These are phyloP conservation scores for Margaritifera margaritifera DNA, from an alignment of 2,888 invertebrate species.

Conservation along the genomic window DNA sequence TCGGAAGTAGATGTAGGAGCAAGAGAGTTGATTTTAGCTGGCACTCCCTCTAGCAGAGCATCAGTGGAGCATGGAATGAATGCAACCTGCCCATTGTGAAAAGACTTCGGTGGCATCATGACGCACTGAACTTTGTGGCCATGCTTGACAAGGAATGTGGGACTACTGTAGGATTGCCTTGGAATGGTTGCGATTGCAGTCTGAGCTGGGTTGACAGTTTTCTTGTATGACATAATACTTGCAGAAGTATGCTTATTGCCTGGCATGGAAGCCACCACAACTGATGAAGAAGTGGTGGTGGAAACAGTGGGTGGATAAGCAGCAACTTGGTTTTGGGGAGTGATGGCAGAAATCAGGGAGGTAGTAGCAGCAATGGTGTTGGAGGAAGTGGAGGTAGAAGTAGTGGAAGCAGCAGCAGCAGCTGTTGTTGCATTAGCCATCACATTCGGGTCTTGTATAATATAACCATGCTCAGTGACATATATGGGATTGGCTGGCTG, in stretches of 20 bases:
- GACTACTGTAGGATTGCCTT: conserved; percentile 57
- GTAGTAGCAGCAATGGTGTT: conserved; percentile 4
- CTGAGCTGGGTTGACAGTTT: conserved; percentile 19
- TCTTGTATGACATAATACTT: conserved; percentile 49
- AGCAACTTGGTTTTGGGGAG: conserved; percentile 8
- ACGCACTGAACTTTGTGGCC: conserved; percentile 65
- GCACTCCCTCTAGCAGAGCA: not conserved
- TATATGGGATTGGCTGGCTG: conserved; percentile 31
- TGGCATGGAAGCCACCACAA: conserved; percentile 18
- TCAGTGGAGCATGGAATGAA: conserved; percentile 28
- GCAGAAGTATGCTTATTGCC: not conserved
- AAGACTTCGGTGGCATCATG: conserved; percentile 56
- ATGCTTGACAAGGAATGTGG: conserved; percentile 63
- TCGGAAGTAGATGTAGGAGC: no score
- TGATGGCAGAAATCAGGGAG: conserved; percentile 13
- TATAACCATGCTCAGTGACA: conserved; percentile 27
- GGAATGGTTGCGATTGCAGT: conserved; percentile 42
- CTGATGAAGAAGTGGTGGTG: conserved; percentile 13
- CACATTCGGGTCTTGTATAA: no score
- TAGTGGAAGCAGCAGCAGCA: not conserved
- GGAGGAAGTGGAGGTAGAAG: not conserved
- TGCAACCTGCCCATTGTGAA: conserved; percentile 31
- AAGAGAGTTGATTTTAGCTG: no score
- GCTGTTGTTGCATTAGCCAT: not conserved
- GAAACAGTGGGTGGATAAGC: conserved; percentile 5